These are phyloP conservation scores for Drosophila baimaii DNA, from an alignment of 1,140 invertebrate species.

Conservation along the genomic window DNA sequence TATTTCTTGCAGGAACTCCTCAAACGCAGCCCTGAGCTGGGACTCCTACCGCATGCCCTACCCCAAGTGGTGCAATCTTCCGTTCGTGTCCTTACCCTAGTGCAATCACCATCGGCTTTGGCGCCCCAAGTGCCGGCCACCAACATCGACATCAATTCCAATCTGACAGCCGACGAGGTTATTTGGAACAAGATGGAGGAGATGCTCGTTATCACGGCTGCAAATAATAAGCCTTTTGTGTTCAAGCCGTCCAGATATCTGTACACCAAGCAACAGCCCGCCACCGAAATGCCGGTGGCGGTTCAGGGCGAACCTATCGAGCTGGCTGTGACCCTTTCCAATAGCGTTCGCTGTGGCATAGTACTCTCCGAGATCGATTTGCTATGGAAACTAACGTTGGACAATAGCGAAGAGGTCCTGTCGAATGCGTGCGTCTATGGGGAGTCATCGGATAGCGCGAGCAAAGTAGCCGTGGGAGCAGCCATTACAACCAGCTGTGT, in stretches of 20 bases:
- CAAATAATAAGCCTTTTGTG: slow-evolving; percentile 89
- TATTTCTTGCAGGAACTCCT: slow-evolving; percentile 58
- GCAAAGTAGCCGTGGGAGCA: slow-evolving; percentile 70
- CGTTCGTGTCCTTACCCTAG: slow-evolving; percentile 74
- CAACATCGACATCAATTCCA: slow-evolving; percentile 86
- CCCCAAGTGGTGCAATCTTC: slow-evolving; percentile 79
- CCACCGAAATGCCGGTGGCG: slow-evolving; percentile 86
- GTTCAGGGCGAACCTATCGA: slow-evolving; percentile 93
- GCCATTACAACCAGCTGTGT: slow-evolving; percentile 84
- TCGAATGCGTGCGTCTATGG: slow-evolving; percentile 82
- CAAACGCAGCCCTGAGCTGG: slow-evolving; percentile 74
- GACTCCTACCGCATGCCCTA: slow-evolving; percentile 71
- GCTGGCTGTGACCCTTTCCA: slow-evolving; percentile 90
- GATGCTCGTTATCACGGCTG: slow-evolving; percentile 89
- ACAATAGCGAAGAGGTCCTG: slow-evolving; percentile 76
- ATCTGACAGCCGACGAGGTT: slow-evolving; percentile 79
- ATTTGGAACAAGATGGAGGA: slow-evolving; percentile 92
- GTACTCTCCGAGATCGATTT: slow-evolving; percentile 86
- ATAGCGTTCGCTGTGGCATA: slow-evolving; percentile 84
- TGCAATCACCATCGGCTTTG: slow-evolving; percentile 84
- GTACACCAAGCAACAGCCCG: slow-evolving; percentile 89
- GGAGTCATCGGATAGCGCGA: slow-evolving; percentile 68
- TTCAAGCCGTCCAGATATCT: slow-evolving; percentile 91
- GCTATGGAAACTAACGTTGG: slow-evolving; percentile 90
- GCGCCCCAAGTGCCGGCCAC: slow-evolving; percentile 88